Base-by-base conservation (phyloP, 30 jellyfish, hydroid and myxozoan species). In the Cassiopea xamachana region DNA sequence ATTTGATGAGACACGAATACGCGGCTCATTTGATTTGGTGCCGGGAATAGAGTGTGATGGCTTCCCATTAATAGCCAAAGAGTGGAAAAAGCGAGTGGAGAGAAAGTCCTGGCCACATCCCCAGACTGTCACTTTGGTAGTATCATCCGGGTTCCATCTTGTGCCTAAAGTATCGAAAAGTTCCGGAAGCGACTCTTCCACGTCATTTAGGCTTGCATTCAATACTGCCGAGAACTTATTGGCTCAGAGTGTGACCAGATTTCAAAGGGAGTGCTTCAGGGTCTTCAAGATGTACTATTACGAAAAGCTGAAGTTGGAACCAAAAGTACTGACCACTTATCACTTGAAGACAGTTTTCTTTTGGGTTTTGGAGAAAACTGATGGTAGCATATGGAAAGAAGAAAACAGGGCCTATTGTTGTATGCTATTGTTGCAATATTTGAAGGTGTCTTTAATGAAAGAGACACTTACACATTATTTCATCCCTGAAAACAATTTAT, bases 31-130 rank as follows among this genome's bases (percentile, higher is more conserved):
- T 62, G 94, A 87, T 55, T 13, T 87, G 77, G 84, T 87, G 15
- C 94, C 94, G 18, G 88, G 83, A 46, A 87, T 87, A 27, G 60
- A 73, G 8, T 87, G 94, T 74, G 80, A 77, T 7, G 94, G 94
- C 9, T 87, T 87, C 72, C 94, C 94, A 48, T 47, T 48, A 2
- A 69, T 51, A 17, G 85, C 89, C 13, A 61, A 45, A 1, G 61
- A 46, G 9, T 87, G 94, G 94, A 12, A n/a, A 8, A 13, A 14
- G 48, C 81, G 94, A 15, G 94, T 87, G 1, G n/a, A 64, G 48
- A 85, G 89, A n/a, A 71, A 49, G 16, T 16, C 74, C 7, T 87
- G 94, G 94, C 94, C 94, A 60, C 75, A 19, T 46, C 85, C 69
- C 16, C 69, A 77, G 7, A 44, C 77, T 61, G 89, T 76, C 18